A percentile compares a stretch with the other conserved stretches of the same genome.
These are phyloP conservation scores for Pelvicachromis taeniatus DNA, from an alignment of 2,113 vertebrate species.

Conservation along the genomic window DNA sequence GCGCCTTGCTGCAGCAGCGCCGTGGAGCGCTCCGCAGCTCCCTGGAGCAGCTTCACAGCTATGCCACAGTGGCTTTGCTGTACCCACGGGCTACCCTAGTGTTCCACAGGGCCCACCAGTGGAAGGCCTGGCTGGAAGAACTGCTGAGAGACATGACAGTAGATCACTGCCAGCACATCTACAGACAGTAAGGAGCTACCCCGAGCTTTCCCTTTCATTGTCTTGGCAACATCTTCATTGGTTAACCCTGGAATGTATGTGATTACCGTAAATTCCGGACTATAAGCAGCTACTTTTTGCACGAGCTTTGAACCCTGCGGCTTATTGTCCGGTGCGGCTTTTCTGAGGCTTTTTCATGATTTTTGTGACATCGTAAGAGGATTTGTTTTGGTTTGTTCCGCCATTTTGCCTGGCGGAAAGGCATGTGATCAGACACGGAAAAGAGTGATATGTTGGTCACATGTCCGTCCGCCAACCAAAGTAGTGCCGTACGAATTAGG, in stretches of 20 bases:
- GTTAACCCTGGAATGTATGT: background rate
- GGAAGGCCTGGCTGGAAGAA: conserved; percentile 97
- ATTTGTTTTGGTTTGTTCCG: no score
- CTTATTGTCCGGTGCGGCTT: no score
- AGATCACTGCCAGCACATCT: conserved; percentile 87
- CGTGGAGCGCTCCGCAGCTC: conserved; percentile 85
- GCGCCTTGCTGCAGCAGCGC: conserved; percentile 88
- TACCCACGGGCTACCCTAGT: conserved; percentile 89
- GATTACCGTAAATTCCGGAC: no score
- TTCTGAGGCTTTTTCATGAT: no score
- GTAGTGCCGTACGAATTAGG: no score
- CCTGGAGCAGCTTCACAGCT: conserved; percentile 94
- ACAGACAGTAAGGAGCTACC: conserved; percentile 77
- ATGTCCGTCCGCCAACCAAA: no score
- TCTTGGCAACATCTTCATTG: background rate
- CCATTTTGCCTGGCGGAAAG: no score
- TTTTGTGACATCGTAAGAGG: no score
- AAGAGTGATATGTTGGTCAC: no score
- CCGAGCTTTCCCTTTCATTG: background rate
- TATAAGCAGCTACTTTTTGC: no score
- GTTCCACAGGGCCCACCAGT: conserved; percentile 88
- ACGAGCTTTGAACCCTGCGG: no score
- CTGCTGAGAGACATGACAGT: conserved; percentile 87
- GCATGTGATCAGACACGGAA: no score
- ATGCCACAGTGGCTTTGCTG: conserved; percentile 93